Percentiles rank a stretch among this genome's conserved stretches.
Evolutionary conservation across 2,888 invertebrate species (phyloP).

Genomic region (Cryptocheilus praepositus): DNA sequence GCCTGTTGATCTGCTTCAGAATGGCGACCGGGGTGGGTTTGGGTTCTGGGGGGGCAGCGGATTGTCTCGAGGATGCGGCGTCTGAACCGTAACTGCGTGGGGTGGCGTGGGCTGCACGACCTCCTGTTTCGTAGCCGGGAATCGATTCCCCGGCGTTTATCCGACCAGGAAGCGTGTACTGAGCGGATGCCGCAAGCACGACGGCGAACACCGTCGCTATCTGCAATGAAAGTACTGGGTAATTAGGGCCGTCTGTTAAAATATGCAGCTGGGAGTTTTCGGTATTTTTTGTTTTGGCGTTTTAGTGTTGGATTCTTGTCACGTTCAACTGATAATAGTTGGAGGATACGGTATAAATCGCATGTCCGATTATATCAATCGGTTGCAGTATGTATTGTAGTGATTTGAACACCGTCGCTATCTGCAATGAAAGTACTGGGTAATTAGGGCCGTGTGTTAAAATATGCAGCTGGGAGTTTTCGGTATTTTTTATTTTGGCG

Average conservation of each 20-base stretch:
- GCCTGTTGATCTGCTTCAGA: conserved; percentile 91
- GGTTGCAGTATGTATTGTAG: no score
- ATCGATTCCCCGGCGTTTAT: no score
- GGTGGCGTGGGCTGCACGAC: conserved; percentile 64
- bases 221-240: conserved; percentile 22
- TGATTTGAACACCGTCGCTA: conserved; percentile 33
- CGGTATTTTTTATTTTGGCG: no score
- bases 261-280: no score
- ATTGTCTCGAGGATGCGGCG: conserved; percentile 68
- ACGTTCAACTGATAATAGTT: no score
- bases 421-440: conserved; percentile 24
- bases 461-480: no score
- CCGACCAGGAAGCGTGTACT: conserved; percentile 58
- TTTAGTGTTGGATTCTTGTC: no score
- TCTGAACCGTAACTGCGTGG: conserved; percentile 75
- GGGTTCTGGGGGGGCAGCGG: conserved; percentile 74
- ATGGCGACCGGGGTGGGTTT: conserved; percentile 84
- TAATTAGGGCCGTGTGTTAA: no score
- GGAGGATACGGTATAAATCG: no score
- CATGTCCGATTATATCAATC: no score
- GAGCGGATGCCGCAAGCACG: conserved; percentile 71
- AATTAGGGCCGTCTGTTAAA: no score
- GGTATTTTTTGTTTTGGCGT: no score
- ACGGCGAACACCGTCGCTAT: conserved; percentile 35
- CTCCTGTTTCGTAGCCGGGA: conserved; percentile 38